Conservation (phyloP, 2,888 invertebrate species). For the Lepas anatifera region DNA sequence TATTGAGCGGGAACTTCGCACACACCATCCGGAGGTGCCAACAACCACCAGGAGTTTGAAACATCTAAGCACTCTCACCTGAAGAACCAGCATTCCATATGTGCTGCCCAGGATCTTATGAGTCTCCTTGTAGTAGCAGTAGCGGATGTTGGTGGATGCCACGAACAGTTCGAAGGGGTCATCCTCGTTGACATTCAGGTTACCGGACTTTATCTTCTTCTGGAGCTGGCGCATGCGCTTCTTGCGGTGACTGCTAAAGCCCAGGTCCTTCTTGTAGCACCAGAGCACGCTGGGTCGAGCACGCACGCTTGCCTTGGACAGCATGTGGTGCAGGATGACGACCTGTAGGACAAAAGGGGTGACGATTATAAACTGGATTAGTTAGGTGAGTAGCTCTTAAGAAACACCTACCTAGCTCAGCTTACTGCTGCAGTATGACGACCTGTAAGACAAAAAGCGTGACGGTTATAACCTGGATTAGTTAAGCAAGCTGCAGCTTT, state of each 20-base stretch:
- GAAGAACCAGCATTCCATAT: constrained; percentile 86
- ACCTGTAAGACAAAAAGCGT: too few species aligned
- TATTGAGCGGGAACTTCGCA: too few species aligned
- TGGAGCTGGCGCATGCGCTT: constrained; percentile 75
- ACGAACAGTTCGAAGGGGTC: constrained; percentile 94
- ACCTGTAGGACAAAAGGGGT: too few species aligned
- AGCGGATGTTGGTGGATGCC: constrained; percentile 90
- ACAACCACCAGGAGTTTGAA: too few species aligned
- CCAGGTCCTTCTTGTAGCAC: constrained; percentile 96
- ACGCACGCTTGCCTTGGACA: constrained; percentile 86
- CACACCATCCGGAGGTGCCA: too few species aligned
- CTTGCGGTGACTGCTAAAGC: constrained; percentile 61
- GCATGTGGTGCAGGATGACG: constrained; percentile 92
- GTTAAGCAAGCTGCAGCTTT: too few species aligned
- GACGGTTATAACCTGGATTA: too few species aligned
- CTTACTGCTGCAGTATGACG: too few species aligned
- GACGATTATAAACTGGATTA: too few species aligned
- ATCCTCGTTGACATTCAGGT: constrained; percentile 71
- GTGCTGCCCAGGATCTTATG: constrained; percentile 96
- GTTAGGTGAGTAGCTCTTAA: too few species aligned
- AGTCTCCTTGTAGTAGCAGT: constrained; percentile 94
- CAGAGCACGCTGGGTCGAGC: constrained; percentile 88
- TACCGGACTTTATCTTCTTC: constrained; percentile 75
- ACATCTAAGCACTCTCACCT: constrained; percentile 43
- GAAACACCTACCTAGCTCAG: too few species aligned